Evolutionary conservation across 1,140 invertebrate genomes (phyloP).

Genomic region (Drosophila takahashii): DNA sequence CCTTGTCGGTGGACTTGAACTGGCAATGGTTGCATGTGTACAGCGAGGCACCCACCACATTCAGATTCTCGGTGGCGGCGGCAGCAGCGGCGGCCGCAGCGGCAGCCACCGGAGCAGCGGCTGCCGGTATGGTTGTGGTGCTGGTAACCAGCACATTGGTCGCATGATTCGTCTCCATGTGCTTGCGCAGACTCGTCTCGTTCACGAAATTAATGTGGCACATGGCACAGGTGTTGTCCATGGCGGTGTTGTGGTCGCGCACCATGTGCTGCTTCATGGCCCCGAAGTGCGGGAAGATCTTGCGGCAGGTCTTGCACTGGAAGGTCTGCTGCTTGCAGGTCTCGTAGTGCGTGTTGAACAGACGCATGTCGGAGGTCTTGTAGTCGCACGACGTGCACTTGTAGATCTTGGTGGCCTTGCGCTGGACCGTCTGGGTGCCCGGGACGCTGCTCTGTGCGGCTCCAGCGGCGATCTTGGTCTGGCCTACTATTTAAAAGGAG

Average conservation of each 20-base stretch:
- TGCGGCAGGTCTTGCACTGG: constrained; percentile 83
- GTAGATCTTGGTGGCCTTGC: constrained; percentile 82
- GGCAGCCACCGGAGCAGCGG: constrained; percentile 61
- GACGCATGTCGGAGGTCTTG: constrained; percentile 83
- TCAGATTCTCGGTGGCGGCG: constrained; percentile 49
- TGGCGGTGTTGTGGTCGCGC: constrained; percentile 77
- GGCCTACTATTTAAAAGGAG: constrained; percentile 18
- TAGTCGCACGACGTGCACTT: constrained; percentile 84
- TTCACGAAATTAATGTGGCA: constrained; percentile 84
- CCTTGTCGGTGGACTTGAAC: constrained; percentile 82
- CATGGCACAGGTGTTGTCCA: constrained; percentile 81
- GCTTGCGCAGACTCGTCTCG: constrained; percentile 78
- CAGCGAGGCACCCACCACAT: constrained; percentile 51
- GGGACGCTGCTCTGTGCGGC: constrained; percentile 36
- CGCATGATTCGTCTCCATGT: constrained; percentile 83
- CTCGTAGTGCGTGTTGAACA: constrained; percentile 83
- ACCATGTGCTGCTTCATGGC: constrained; percentile 84
- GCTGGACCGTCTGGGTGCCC: constrained; percentile 74
- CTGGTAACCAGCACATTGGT: constrained; percentile 82
- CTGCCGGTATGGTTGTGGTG: constrained; percentile 76
- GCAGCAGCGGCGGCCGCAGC: constrained; percentile 59
- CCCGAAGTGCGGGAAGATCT: constrained; percentile 79
- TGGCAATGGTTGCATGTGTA: constrained; percentile 82
- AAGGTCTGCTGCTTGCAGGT: constrained; percentile 84
- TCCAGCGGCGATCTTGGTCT: constrained; percentile 62